phyloP scores from a whole-genome alignment of 1,140 invertebrate genomes.

The Tribolium madens region DNA sequence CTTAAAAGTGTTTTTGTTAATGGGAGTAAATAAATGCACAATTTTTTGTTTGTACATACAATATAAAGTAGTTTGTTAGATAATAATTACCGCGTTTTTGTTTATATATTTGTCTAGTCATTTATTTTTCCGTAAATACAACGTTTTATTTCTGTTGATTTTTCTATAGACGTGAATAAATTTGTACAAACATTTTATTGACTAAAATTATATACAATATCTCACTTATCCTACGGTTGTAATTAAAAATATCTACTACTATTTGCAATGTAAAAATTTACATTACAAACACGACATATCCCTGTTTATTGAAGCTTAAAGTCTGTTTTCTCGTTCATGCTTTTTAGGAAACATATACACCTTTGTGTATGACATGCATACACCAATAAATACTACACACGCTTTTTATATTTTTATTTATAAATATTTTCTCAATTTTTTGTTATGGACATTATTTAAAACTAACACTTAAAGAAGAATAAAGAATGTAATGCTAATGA shows the following conservation, averaged over 20 bases:
- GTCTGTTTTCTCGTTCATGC: not conserved
- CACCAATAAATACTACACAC: too few relatives aligned
- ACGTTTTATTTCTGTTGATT: constrained; percentile 30
- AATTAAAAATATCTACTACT: not conserved
- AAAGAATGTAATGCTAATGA: too few relatives aligned
- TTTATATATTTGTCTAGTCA: constrained; percentile 31
- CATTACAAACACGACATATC: not conserved
- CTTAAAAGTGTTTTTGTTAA: constrained; percentile 32
- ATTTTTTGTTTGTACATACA: constrained; percentile 27
- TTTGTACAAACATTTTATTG: constrained; percentile 13
- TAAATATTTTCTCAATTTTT: too few relatives aligned
- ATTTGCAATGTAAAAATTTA: not conserved
- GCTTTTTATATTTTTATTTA: too few relatives aligned
- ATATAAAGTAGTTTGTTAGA: constrained; percentile 29
- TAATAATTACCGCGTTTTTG: constrained; percentile 34
- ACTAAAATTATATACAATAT: constrained; percentile 19
- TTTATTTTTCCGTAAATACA: constrained; percentile 23
- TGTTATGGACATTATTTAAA: too few relatives aligned
- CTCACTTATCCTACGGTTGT: constrained; percentile 1
- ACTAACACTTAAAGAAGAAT: too few relatives aligned
- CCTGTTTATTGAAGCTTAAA: not conserved
- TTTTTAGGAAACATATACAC: not conserved
- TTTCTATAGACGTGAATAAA: constrained; percentile 30
- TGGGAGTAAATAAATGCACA: constrained; percentile 34
- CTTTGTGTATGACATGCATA: too few relatives aligned